phyloP scores from a whole-genome alignment of 2,888 invertebrate species.

The Caenorhabditis drosophilae region DNA sequence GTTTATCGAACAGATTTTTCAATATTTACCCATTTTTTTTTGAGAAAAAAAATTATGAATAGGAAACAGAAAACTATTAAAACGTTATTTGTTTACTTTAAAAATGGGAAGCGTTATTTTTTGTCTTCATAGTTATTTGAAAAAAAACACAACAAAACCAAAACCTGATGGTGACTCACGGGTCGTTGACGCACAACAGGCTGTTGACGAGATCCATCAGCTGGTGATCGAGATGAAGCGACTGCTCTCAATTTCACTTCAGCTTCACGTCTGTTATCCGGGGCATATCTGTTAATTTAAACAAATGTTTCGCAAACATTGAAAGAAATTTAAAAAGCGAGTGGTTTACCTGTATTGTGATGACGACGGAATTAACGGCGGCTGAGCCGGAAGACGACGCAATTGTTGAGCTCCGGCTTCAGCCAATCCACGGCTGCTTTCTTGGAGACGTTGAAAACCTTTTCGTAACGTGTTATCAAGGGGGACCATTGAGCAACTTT shows the following conservation, averaged over 20 bases:
- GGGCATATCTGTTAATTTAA: slow-evolving; percentile 16
- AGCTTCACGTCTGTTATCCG: slow-evolving; percentile 39
- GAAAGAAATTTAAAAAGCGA: background rate
- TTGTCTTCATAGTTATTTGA: no score
- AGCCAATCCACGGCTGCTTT: slow-evolving; percentile 56
- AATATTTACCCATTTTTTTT: no score
- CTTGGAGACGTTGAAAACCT: slow-evolving; percentile 97
- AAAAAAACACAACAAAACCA: no score
- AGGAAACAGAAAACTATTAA: no score
- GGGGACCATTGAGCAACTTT: slow-evolving; percentile 81
- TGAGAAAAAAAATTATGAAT: no score
- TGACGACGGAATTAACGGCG: slow-evolving; percentile 28
- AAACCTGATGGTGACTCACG: slow-evolving; percentile 55
- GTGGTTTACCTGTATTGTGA: slow-evolving; percentile 27
- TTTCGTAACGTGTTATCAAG: slow-evolving; percentile 91
- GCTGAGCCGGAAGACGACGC: slow-evolving; percentile 50
- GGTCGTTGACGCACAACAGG: slow-evolving; percentile 48
- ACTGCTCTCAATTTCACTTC: slow-evolving; percentile 54
- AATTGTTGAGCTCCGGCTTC: slow-evolving; percentile 59
- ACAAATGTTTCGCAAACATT: background rate
- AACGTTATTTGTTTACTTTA: no score
- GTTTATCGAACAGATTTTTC: slow-evolving; percentile 2
- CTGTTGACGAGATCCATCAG: slow-evolving; percentile 34
- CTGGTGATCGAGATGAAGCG: slow-evolving; percentile 38
- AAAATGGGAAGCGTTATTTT: no score